A percentile compares a stretch with the other conserved stretches of the same genome.
Conservation (phyloP, 2,888 invertebrate species). For the Entomobrya proxima region DNA sequence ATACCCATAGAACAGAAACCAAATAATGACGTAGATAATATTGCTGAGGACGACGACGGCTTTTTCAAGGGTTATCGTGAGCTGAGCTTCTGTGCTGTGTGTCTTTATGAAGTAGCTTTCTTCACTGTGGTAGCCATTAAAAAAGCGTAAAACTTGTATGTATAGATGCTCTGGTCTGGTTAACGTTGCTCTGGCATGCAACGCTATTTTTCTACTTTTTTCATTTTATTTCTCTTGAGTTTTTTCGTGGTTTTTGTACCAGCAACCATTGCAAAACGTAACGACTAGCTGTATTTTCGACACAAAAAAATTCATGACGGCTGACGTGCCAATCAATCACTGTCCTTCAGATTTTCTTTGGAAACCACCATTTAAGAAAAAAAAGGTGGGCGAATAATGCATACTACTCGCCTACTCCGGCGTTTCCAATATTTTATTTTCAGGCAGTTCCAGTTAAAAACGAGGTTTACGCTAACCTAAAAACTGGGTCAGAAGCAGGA, state of each 20-base stretch:
- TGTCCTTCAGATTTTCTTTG: constrained; percentile 48
- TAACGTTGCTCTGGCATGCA: constrained; percentile 27
- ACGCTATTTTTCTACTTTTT: constrained; percentile 12
- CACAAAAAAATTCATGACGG: constrained; percentile 57
- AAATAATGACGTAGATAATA: background rate
- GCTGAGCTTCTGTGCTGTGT: background rate
- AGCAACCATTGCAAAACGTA: background rate
- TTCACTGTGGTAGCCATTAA: background rate
- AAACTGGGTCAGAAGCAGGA: too few species aligned
- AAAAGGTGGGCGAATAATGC: background rate
- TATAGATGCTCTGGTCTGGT: too few species aligned
- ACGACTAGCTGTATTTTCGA: constrained; percentile 8
- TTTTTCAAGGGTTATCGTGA: background rate
- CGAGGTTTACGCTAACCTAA: too few species aligned
- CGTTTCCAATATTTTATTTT: background rate
- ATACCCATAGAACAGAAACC: background rate
- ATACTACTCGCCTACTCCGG: background rate
- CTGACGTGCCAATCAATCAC: constrained; percentile 67
- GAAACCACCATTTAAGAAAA: background rate
- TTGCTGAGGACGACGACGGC: background rate
- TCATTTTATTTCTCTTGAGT: constrained; percentile 4
- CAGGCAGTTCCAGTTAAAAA: too few species aligned
- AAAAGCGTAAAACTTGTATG: constrained; percentile 10
- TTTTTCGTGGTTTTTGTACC: background rate
- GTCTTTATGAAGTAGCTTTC: background rate